Evolutionary conservation across 2,113 vertebrate species (phyloP), one percentile per base, ranked within the genome.

Genomic region (Vulpes vulpes): DNA sequence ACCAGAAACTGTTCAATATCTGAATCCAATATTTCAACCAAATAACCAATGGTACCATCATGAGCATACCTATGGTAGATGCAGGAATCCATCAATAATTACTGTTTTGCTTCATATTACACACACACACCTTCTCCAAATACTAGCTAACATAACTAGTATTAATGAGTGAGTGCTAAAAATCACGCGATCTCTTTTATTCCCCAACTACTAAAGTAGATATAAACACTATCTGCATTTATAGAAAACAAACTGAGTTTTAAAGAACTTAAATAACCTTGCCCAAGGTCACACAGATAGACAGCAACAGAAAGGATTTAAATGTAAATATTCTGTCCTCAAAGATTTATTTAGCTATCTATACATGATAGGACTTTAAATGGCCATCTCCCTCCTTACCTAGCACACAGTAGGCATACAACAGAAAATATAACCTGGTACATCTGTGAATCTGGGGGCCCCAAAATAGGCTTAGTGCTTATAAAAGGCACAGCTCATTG

Each of bases 401-500:
- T 80, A 87, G 49, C 69, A 89, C 65, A 91, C 4, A 91, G 74
- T 85, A 92, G 92, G 55, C 6, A 76, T 53, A 78, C 27, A 95
- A 84, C 0, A 90, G 49, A 86, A 81, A 95, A 94, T 32, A 20
- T 60, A 57, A 89, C 60, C 19, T 30, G 22, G 49, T 25, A 78
- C 8, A 78, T 76, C 55, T 67, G 19, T 84, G 83, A 89, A 80
- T 74, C 74, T 74, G 53, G 83, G 11, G 27, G 35, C 2, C 67
- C 3, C 74, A 78, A 79, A 65, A 81, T 35, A 76, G 38, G 9
- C 2, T 80, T 60, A 15, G 1, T 55, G 16, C 51, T 83, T 73
- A 67, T 30, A 94, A 55, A 89, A 97, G 90, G 23, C 53, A 94
- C 62, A 87, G 43, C 32, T 96, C 49, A 80, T 14, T 88, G 30